phyloP scores from a whole-genome alignment of 2,113 vertebrate species.

The Elgaria multicarinata region DNA sequence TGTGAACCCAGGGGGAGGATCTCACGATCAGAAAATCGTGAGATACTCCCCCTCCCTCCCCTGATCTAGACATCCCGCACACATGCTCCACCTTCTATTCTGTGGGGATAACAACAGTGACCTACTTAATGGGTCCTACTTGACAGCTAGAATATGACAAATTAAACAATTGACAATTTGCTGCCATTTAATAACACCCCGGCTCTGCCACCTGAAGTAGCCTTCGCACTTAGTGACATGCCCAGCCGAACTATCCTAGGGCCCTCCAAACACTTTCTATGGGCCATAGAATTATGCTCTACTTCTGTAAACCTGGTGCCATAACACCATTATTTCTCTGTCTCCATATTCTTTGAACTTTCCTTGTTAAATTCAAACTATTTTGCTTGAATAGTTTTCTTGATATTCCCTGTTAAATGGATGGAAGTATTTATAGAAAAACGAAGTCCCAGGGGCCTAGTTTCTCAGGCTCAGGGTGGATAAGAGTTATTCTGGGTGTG shows the following conservation, averaged over 20 bases:
- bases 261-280: no score
- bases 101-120: no score
- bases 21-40: no score
- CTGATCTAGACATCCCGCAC: no score
- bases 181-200: background rate
- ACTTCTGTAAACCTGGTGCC: background rate
- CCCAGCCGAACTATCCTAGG: no score
- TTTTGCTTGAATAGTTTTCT: background rate
- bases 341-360: background rate
- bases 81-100: no score
- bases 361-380: background rate
- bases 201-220: background rate
- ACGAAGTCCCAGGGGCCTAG: background rate
- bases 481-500: background rate
- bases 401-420: background rate
- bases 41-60: no score
- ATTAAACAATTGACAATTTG: background rate
- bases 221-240: no score
- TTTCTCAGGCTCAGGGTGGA: background rate
- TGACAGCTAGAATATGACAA: no score
- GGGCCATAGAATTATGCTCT: no score
- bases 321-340: background rate
- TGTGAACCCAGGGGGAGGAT: no score
- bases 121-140: no score
- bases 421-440: background rate